phyloP scores from a whole-genome alignment of 2,888 invertebrate species.

The Leptinotarsa peninsularis region DNA sequence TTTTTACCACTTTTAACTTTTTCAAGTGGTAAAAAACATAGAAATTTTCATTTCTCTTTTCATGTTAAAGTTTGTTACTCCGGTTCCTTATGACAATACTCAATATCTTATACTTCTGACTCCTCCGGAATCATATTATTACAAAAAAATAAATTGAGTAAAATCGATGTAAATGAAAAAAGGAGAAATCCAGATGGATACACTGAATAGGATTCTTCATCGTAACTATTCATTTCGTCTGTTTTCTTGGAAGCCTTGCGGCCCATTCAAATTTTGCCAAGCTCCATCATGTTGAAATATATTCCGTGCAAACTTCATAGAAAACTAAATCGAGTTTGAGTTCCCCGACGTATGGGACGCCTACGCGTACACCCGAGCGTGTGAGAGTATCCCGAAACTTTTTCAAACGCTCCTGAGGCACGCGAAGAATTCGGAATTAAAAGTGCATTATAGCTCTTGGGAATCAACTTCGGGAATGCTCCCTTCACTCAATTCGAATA shows the following conservation, averaged over 20 bases:
- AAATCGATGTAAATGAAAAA: too few species aligned
- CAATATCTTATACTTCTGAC: too few species aligned
- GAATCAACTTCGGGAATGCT: conserved; percentile 19
- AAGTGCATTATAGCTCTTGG: conserved; percentile 35
- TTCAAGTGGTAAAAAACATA: too few species aligned
- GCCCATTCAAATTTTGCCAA: not conserved
- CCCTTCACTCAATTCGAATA: conserved; percentile 16
- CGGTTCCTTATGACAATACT: too few species aligned
- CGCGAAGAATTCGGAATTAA: conserved; percentile 38
- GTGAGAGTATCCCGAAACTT: conserved; percentile 27
- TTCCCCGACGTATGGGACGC: conserved; percentile 10
- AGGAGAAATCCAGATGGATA: too few species aligned
- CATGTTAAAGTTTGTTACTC: too few species aligned
- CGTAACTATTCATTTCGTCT: not conserved
- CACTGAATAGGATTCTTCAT: too few species aligned
- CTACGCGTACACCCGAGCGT: conserved; percentile 4
- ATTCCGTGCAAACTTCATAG: conserved; percentile 5
- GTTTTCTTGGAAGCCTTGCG: not conserved
- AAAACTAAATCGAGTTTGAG: conserved; percentile 11
- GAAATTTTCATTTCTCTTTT: too few species aligned
- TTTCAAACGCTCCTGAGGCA: conserved; percentile 21
- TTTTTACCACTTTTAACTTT: too few species aligned
- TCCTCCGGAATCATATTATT: too few species aligned
- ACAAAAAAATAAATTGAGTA: too few species aligned
- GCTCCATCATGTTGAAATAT: conserved; percentile 3